Conservation (phyloP, 2,888 invertebrate genomes). For the Dermolepida albohirtum region DNA sequence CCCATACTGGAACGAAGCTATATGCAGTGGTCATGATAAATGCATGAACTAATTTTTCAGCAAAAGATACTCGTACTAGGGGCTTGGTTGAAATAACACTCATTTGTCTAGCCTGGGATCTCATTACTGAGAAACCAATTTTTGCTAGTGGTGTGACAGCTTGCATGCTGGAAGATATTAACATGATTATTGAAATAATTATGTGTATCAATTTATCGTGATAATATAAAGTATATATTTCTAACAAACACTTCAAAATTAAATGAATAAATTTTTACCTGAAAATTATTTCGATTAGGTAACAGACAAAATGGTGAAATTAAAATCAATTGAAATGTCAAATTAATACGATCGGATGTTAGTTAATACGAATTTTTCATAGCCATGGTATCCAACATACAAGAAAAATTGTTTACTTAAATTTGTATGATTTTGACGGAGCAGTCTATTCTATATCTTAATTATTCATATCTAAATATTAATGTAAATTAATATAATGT, state of each 20-base stretch:
- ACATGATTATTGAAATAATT: too few species aligned
- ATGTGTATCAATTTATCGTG: background rate
- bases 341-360: background rate
- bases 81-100: slow-evolving; percentile 59
- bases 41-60: slow-evolving; percentile 59
- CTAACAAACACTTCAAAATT: too few species aligned
- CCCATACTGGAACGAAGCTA: slow-evolving; percentile 58
- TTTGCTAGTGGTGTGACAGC: slow-evolving; percentile 38
- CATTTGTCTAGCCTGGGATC: slow-evolving; percentile 41
- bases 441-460: too few species aligned
- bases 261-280: slow-evolving; percentile 25
- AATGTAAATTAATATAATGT: too few species aligned
- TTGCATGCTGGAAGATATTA: slow-evolving; percentile 43
- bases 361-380: too few species aligned
- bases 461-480: too few species aligned
- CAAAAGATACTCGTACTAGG: slow-evolving; percentile 54
- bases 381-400: slow-evolving; percentile 9
- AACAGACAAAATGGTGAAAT: slow-evolving; percentile 35
- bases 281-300: slow-evolving; percentile 37
- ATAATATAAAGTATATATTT: background rate
- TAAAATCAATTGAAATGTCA: slow-evolving; percentile 7
- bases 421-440: too few species aligned
- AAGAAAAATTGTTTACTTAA: background rate
- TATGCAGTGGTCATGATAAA: slow-evolving; percentile 50
- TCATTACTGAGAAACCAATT: slow-evolving; percentile 1